Conservation (phyloP, 2,888 invertebrate genomes). For the Lasioglossum lativentre region DNA sequence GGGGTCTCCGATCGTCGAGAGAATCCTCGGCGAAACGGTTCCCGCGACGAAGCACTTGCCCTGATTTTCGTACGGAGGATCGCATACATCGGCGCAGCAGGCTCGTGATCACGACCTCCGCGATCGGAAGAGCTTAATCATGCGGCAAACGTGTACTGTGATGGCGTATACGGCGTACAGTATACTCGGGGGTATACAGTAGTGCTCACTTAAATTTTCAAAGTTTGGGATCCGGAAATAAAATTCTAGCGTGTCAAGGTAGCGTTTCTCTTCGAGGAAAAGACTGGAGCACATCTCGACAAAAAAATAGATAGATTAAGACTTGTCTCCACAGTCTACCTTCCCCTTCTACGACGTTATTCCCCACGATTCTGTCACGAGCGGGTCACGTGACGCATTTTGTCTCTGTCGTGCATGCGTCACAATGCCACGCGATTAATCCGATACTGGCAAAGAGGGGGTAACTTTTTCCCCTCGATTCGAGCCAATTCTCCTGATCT, state of each 20-base stretch:
- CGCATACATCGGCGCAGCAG: conserved; percentile 29
- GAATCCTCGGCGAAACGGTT: conserved; percentile 31
- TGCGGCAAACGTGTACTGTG: conserved; percentile 52
- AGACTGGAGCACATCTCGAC: neutral
- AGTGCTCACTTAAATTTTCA: neutral
- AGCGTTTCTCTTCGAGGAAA: neutral
- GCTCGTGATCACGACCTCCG: conserved; percentile 68
- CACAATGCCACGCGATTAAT: no score
- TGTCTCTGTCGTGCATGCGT: no score
- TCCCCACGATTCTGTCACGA: no score
- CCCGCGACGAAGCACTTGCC: conserved; percentile 63
- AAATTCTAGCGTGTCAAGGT: neutral
- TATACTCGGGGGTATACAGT: neutral
- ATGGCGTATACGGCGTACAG: conserved; percentile 2
- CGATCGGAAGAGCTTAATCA: conserved; percentile 71
- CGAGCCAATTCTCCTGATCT: no score
- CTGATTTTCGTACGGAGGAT: conserved; percentile 59
- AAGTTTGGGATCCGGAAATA: neutral
- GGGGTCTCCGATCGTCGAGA: neutral
- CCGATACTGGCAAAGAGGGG: no score
- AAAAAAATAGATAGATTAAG: no score
- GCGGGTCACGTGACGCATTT: no score
- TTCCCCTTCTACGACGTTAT: no score
- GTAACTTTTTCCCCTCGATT: no score
- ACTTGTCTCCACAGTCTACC: no score